These are phyloP conservation scores for Lacanobia oleracea DNA, from an alignment of 2,888 invertebrate genomes.

Conservation along the genomic window DNA sequence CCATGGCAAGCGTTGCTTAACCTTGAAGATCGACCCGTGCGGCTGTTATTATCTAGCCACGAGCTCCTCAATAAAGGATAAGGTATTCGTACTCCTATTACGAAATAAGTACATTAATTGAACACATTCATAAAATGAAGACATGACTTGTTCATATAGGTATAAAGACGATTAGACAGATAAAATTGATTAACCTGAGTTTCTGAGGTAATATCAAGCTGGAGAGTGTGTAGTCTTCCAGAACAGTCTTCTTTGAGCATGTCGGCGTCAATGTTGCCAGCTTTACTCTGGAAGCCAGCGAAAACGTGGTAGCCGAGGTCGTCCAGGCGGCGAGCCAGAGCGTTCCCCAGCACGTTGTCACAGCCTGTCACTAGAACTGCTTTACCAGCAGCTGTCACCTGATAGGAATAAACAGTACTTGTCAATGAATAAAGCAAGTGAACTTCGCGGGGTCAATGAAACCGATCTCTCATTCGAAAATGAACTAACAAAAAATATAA, in stretches of 20 bases:
- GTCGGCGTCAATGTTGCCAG: constrained; percentile 93
- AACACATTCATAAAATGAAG: background rate
- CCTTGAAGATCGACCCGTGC: no score
- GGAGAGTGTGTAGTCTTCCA: constrained; percentile 93
- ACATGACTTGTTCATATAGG: background rate
- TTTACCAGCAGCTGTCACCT: constrained; percentile 96
- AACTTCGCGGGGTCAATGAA: constrained; percentile 3
- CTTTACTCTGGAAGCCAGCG: constrained; percentile 94
- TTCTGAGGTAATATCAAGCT: constrained; percentile 95
- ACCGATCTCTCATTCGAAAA: constrained; percentile 26
- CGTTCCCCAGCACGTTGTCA: constrained; percentile 94
- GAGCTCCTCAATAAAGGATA: background rate
- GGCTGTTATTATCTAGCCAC: no score
- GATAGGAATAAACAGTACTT: constrained; percentile 37
- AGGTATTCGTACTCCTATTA: background rate
- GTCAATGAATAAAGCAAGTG: constrained; percentile 20
- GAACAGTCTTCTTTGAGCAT: constrained; percentile 95
- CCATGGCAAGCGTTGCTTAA: no score
- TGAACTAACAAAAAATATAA: constrained; percentile 19
- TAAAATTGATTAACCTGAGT: constrained; percentile 86
- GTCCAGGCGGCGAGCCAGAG: constrained; percentile 94
- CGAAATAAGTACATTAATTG: background rate
- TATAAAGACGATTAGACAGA: background rate
- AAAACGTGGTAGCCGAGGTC: constrained; percentile 97
- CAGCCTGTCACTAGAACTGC: constrained; percentile 96